These are phyloP conservation scores for Heteromormyrus szaboi DNA, from an alignment of 2,797 vertebrate species.

Conservation along the genomic window DNA sequence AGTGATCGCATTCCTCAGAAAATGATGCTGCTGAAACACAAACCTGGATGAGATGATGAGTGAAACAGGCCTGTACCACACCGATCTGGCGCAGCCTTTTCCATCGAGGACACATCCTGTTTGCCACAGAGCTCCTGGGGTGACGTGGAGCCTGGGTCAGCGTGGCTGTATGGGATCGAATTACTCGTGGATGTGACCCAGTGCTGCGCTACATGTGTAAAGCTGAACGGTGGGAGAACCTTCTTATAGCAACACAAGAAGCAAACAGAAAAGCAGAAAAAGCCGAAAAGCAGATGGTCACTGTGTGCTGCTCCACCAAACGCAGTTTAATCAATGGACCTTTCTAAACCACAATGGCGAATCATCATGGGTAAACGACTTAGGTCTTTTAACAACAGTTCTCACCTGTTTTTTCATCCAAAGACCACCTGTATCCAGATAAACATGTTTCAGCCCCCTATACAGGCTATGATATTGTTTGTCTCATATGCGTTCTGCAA, in stretches of 20 bases:
- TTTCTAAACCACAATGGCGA: not conserved
- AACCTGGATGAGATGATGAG: not conserved
- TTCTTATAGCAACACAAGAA: not conserved
- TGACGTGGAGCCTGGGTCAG: not conserved
- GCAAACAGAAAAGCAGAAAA: not conserved
- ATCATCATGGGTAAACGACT: not conserved
- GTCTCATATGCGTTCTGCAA: not conserved
- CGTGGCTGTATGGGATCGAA: not conserved
- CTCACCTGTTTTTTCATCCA: not conserved
- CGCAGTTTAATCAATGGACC: not conserved
- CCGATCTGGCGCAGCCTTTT: not conserved
- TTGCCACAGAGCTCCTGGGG: not conserved
- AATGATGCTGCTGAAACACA: not conserved
- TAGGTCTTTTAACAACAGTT: not conserved
- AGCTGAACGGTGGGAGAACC: not conserved
- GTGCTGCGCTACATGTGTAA: not conserved
- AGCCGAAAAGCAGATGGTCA: not conserved
- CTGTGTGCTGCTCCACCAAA: not conserved
- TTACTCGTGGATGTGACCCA: not conserved
- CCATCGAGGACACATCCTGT: not conserved
- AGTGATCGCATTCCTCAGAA: not conserved
- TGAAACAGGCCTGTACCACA: not conserved
- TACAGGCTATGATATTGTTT: not conserved
- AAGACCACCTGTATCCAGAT: not conserved
- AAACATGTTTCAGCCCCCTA: not conserved